Evolutionary conservation across 2,113 vertebrate species (phyloP).

Genomic region (Lepisosteus oculatus): DNA sequence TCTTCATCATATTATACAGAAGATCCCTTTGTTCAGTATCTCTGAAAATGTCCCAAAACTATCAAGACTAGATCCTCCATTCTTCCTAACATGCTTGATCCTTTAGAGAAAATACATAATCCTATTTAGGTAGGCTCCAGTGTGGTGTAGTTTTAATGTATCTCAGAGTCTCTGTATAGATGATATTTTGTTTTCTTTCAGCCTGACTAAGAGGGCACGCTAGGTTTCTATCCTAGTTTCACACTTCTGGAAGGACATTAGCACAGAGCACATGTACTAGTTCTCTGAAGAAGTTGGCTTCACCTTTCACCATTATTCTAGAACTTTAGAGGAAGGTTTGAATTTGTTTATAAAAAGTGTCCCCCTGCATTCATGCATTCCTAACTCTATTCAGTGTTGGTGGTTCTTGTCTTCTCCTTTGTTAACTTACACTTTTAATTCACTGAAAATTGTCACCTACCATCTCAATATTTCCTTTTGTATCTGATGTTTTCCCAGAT

Average conservation of each 20-base stretch:
- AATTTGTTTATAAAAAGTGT: no score
- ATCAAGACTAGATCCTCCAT: neutral
- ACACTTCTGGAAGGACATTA: neutral
- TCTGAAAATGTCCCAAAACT: neutral
- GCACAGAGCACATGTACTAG: no score
- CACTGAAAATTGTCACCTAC: no score
- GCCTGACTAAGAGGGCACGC: neutral
- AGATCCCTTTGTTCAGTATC: conserved; percentile 3
- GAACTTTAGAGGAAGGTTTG: no score
- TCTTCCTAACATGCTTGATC: neutral
- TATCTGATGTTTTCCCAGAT: no score
- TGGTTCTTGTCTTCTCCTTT: no score
- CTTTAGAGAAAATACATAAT: neutral
- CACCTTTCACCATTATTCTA: no score
- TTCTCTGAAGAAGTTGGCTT: no score
- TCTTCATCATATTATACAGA: neutral
- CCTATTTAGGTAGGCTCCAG: neutral
- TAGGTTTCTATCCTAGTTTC: neutral
- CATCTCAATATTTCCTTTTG: no score
- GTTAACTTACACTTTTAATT: no score
- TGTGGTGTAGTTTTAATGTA: neutral
- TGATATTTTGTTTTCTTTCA: neutral
- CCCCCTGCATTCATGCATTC: no score
- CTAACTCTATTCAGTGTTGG: no score
- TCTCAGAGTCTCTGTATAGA: neutral